Evolutionary conservation across 2,888 invertebrate genomes (phyloP).

Genomic region (Ecdyonurus torrentis): DNA sequence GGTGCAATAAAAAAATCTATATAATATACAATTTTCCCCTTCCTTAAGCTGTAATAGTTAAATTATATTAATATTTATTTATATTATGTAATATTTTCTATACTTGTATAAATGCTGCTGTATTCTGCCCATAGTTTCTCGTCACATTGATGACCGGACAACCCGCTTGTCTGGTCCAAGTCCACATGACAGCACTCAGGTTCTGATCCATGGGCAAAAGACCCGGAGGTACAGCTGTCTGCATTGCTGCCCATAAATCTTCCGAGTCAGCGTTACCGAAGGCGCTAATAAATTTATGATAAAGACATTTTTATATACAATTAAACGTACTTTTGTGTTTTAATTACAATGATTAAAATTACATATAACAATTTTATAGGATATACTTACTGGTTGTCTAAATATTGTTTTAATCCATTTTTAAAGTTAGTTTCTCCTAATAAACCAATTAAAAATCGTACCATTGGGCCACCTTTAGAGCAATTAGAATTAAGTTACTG

Average conservation of each 20-base stretch:
- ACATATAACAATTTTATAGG: no score
- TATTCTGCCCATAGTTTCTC: conserved; percentile 30
- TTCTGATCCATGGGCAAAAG: conserved; percentile 27
- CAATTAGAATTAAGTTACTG: no score
- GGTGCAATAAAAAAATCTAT: no score
- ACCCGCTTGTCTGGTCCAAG: conserved; percentile 55
- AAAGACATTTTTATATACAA: not conserved
- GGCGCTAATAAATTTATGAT: not conserved
- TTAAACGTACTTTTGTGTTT: not conserved
- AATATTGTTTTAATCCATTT: not conserved
- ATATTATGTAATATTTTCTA: not conserved
- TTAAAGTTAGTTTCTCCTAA: not conserved
- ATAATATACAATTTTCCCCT: no score
- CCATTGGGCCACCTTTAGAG: not conserved
- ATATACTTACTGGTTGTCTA: not conserved
- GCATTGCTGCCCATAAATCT: not conserved
- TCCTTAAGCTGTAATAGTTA: no score
- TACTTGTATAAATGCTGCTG: conserved; percentile 17
- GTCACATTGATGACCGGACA: conserved; percentile 45
- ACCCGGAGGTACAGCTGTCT: conserved; percentile 11
- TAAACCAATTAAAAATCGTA: not conserved
- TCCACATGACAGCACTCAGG: conserved; percentile 44
- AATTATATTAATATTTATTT: not conserved
- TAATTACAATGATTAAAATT: no score
- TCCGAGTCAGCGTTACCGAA: not conserved